phyloP scores from a whole-genome alignment of 2,888 invertebrate genomes.

The Polietes domitor region DNA sequence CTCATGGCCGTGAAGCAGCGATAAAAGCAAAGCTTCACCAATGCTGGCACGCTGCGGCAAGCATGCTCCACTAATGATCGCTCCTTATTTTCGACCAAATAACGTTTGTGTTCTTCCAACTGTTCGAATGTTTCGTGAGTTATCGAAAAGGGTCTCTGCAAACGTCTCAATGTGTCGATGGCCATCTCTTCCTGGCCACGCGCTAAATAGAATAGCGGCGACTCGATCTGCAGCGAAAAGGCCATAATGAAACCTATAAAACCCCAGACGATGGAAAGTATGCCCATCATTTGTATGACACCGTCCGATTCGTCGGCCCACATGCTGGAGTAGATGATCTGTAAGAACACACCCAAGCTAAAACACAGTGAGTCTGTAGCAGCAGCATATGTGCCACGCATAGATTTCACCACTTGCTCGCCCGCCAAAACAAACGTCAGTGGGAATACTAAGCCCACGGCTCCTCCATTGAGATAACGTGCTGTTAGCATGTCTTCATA shows the following conservation, averaged over 20 bases:
- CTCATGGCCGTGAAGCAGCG: conserved; percentile 73
- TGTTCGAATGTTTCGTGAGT: conserved; percentile 72
- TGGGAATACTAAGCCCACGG: conserved; percentile 74
- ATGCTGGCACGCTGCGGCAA: conserved; percentile 68
- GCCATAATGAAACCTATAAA: conserved; percentile 67
- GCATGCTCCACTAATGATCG: conserved; percentile 63
- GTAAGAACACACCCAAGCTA: conserved; percentile 71
- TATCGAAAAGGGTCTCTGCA: conserved; percentile 71
- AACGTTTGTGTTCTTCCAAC: conserved; percentile 74
- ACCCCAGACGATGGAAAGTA: conserved; percentile 70
- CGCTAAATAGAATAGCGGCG: conserved; percentile 73
- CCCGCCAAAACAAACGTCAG: conserved; percentile 74
- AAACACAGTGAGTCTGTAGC: conserved; percentile 69
- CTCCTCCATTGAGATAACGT: conserved; percentile 76
- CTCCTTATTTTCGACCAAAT: conserved; percentile 72
- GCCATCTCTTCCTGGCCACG: conserved; percentile 73
- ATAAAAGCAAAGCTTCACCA: conserved; percentile 69
- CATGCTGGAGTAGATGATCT: conserved; percentile 66
- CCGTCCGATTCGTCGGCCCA: conserved; percentile 1
- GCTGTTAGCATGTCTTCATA: conserved; percentile 65
- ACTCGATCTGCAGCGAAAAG: conserved; percentile 71
- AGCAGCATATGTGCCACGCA: conserved; percentile 70
- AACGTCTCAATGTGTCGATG: conserved; percentile 71
- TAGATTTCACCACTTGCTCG: conserved; percentile 70
- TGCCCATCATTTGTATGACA: conserved; percentile 71